Evolutionary conservation across 2,888 invertebrate genomes (phyloP), one percentile per base, ranked within the genome.

Genomic region (Schizotus pectinicornis): DNA sequence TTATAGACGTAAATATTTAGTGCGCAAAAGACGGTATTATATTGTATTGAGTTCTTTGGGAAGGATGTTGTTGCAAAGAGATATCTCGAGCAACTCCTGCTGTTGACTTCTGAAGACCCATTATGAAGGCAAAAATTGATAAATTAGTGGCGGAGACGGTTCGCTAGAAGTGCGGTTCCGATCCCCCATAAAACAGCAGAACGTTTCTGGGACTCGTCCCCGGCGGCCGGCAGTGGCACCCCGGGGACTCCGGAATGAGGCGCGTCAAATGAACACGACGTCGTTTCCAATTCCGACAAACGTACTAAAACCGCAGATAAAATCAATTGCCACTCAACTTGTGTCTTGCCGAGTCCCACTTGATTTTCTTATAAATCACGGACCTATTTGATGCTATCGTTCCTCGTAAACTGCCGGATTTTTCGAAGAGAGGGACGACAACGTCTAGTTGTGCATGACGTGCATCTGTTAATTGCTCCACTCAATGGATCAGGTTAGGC

Each of bases 291-390:
- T 74, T 74, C 65, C 66, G 64, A 63, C 67, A 70, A 74, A 72
- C 70, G 70, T 69, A 67, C 68, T 67, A 68, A 72, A 69, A 71
- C 70, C 67, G 63, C 63, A 71, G 73, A 74, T 74, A 73, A 72
- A 76, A 74, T 75, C 73, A 74, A 75, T 71, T 72, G 71, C 67
- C 70, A 70, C 67, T 73, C 63, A 65, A 69, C 64, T 65, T 67
- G 68, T 65, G 67, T 68, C 64, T 67, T 63, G 63, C 60, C 61
- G 65, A n/a, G 36, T 13, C 59, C 46, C 67, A 68, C 69, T 68
- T 70, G 69, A 67, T 70, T 71, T 71, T 67, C 68, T 65, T 68
- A 71, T 72, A 71, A 72, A 74, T 74, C 68, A 64, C 62, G 46
- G 62, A 41, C 58, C 57, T 52, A 65, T 67, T 69, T 67, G 67